Conservation (phyloP, 2,888 invertebrate species). For the Hypercompe scribonia region DNA sequence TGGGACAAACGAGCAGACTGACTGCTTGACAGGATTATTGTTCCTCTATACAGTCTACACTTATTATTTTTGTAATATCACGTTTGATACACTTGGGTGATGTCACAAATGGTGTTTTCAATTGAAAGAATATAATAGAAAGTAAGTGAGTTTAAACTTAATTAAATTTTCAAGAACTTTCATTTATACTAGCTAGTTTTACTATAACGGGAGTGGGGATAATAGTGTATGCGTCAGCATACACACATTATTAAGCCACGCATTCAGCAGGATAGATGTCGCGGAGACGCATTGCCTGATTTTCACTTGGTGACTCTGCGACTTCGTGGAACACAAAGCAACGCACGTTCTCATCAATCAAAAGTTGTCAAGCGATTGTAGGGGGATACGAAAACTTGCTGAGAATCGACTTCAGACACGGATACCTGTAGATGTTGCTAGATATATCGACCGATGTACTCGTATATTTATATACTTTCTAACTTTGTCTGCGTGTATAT, state of each 20-base stretch:
- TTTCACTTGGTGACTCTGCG: neutral
- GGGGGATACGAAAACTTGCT: neutral
- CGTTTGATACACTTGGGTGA: too few relatives aligned
- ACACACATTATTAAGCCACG: neutral
- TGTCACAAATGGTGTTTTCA: too few relatives aligned
- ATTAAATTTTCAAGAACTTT: too few relatives aligned
- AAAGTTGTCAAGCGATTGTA: neutral
- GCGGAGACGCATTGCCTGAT: neutral
- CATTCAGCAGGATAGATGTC: neutral
- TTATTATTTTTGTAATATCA: too few relatives aligned
- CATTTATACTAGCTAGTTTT: too few relatives aligned
- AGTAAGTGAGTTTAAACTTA: too few relatives aligned
- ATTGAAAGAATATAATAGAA: too few relatives aligned
- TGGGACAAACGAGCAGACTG: too few relatives aligned
- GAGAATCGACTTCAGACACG: neutral
- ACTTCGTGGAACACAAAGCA: neutral
- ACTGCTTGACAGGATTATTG: too few relatives aligned
- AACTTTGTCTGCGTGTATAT: too few relatives aligned
- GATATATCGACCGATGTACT: too few relatives aligned
- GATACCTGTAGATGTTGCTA: neutral
- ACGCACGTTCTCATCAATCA: neutral
- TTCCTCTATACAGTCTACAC: too few relatives aligned
- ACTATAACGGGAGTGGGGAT: neutral
- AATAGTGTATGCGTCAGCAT: neutral
- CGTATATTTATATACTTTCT: neutral